Conservation (phyloP, 2,888 invertebrate genomes). For the Cephus pygmeus region DNA sequence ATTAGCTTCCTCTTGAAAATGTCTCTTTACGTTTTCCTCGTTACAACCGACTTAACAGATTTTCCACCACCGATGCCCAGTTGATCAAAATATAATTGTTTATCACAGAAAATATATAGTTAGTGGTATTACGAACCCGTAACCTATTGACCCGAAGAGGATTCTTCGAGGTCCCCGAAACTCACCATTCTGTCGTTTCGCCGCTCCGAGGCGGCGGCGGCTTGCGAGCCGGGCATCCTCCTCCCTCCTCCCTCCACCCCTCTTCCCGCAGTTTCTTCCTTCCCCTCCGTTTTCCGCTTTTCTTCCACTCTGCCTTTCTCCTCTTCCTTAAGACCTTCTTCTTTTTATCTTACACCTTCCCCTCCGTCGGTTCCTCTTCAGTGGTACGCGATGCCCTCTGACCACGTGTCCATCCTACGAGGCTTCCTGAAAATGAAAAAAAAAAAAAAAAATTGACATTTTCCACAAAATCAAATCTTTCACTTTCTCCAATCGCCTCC, state of each 20-base stretch:
- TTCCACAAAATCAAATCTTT: background rate
- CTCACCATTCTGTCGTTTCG: conserved; percentile 60
- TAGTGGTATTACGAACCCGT: background rate
- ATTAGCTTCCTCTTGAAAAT: background rate
- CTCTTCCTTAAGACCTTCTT: background rate
- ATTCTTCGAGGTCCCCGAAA: conserved; percentile 11
- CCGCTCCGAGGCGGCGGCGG: conserved; percentile 61
- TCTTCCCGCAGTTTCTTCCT: conserved; percentile 33
- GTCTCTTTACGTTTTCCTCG: background rate
- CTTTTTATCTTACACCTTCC: background rate
- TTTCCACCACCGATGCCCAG: background rate
- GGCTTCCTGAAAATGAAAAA: background rate
- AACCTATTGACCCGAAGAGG: background rate
- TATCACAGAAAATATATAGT: background rate
- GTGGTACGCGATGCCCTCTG: background rate
- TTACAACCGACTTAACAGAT: background rate
- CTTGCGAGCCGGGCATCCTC: conserved; percentile 62
- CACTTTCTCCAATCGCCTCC: background rate
- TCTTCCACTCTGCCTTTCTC: background rate
- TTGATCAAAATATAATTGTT: background rate
- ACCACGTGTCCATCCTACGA: background rate
- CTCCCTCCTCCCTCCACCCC: conserved; percentile 41
- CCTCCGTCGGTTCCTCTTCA: background rate
- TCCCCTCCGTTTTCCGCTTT: background rate
- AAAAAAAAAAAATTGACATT: background rate